Percentiles rank a stretch among this genome's conserved stretches.
Conservation (phyloP, 2,113 vertebrate genomes). For the Trogon surrucura region DNA sequence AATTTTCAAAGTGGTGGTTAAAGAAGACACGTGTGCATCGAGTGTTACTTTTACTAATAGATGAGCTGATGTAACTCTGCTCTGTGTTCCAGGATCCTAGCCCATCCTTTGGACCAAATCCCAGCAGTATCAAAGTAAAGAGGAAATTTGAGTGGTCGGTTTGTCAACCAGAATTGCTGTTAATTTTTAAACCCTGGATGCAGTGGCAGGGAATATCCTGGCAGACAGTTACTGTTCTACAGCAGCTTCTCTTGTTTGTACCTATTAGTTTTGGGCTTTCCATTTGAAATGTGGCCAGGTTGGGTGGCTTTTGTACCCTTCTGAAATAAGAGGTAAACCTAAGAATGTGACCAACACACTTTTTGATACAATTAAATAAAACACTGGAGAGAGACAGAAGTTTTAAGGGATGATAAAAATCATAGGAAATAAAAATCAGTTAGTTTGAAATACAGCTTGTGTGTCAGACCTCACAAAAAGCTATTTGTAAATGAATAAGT, state of each 20-base stretch:
- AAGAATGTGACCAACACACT: neutral
- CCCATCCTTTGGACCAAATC: neutral
- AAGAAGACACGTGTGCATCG: fast-evolving
- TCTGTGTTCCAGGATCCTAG: neutral
- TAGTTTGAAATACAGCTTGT: neutral
- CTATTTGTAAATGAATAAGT: neutral
- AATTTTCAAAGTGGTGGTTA: neutral
- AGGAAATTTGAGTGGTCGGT: neutral
- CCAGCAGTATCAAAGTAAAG: neutral
- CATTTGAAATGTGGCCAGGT: neutral
- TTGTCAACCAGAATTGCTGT: neutral
- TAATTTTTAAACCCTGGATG: neutral
- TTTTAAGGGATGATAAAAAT: neutral
- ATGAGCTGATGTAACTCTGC: neutral
- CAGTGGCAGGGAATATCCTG: neutral
- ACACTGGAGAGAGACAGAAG: neutral
- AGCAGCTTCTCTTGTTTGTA: neutral
- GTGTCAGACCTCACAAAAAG: neutral
- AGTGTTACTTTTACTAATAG: neutral
- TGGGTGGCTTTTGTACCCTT: neutral
- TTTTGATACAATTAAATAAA: neutral
- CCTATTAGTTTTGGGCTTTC: neutral
- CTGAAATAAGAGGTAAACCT: neutral
- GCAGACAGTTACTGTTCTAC: neutral
- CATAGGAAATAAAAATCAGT: neutral